Base-by-base conservation (phyloP, 2,888 invertebrate genomes). In the Drosophila mettleri region DNA sequence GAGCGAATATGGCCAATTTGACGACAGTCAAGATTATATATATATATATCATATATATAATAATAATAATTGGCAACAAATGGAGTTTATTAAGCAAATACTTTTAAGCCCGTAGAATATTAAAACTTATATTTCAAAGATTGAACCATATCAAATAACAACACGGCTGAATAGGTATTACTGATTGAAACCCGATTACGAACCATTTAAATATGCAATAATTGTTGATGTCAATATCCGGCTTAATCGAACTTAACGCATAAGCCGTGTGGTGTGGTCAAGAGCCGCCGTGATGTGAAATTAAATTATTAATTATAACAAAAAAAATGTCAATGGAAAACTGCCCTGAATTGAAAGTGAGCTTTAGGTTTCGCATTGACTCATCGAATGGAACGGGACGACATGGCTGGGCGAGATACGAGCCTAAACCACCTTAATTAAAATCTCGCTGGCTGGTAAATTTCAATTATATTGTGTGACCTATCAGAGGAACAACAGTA, bases 391-490 rank as follows among this genome's bases (percentile, higher is more conserved):
- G n/a, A n/a, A n/a, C n/a, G n/a, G n/a, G n/a, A n/a, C n/a, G n/a
- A n/a, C 5, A 24, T 27, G 2, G 31, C 2, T 29, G 33, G 24
- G 2, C 36, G 29, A 39, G 41, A 16, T 48, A 24, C 24, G 18
- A n/a, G 18, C 20, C 31, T 22, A 45, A 16, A 22, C 33, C 39
- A 41, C 29, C 78, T 81, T 78, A 87, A 81, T 87, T 81, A 75
- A 81, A 81, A 81, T 64, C 74, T 43, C 55, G 66, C 60, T 67
- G 43, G 76, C 64, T 77, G 68, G 58, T 52, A 62, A 74, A 69
- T 80, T 86, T 88, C 84, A 77, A 83, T 86, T 86, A 70, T 74
- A 62, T 83, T 70, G 74, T 88, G 80, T 74, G 84, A 86, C 86
- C 88, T 80, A 88, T 84, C 88, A 77, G 84, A 66, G 84, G 66